A percentile compares a stretch with the other conserved stretches of the same genome.
phyloP scores from a whole-genome alignment of 2,888 invertebrate species.

The Plutella xylostella region DNA sequence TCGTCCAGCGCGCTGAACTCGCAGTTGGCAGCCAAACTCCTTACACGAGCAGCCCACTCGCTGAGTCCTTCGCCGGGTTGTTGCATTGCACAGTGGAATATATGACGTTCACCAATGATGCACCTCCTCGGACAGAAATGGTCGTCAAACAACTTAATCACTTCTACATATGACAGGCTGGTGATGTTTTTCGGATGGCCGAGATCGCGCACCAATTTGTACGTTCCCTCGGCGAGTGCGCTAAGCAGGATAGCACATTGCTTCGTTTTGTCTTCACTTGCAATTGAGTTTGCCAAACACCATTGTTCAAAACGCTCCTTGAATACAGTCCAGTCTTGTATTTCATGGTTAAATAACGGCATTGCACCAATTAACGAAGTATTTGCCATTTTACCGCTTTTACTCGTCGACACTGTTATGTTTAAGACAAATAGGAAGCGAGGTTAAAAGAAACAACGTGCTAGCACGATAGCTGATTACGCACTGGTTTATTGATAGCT shows the following conservation, averaged over 20 bases:
- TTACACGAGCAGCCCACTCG: constrained; percentile 3
- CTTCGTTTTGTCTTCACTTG: background rate
- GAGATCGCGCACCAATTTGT: constrained; percentile 2
- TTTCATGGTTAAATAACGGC: too few species aligned
- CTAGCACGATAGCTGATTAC: too few species aligned
- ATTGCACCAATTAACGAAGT: too few species aligned
- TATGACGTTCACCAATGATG: background rate
- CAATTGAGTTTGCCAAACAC: background rate
- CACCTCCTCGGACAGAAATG: background rate
- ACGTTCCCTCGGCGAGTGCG: background rate
- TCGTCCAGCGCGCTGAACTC: background rate
- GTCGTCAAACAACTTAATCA: background rate
- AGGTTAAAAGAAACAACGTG: too few species aligned
- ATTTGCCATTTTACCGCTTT: too few species aligned
- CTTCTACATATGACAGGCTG: background rate
- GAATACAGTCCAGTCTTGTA: background rate
- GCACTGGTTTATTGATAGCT: too few species aligned
- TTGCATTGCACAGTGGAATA: background rate
- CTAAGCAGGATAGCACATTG: background rate
- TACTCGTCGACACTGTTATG: too few species aligned
- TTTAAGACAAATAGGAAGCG: too few species aligned
- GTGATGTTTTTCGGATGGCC: background rate
- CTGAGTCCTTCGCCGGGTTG: background rate
- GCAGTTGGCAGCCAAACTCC: background rate
- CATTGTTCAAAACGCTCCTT: constrained; percentile 1